Conservation (phyloP, 2,888 invertebrate species). For the Lucinisca nassula region DNA sequence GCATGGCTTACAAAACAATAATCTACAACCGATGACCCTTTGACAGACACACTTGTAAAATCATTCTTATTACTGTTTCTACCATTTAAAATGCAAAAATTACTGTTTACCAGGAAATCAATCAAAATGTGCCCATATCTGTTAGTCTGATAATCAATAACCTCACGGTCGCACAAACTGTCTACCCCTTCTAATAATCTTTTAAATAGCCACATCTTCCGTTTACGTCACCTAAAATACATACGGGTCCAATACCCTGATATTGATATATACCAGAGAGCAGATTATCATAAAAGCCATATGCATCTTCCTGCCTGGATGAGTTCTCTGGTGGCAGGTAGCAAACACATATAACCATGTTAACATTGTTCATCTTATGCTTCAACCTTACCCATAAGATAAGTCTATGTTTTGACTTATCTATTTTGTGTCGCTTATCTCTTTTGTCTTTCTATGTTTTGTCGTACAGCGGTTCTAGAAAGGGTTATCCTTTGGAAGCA, state of each 20-base stretch:
- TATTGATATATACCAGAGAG: background rate
- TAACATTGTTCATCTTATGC: background rate
- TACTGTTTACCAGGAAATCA: background rate
- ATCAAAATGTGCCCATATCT: background rate
- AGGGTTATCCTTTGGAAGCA: too few relatives aligned
- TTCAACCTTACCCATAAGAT: slow-evolving; percentile 21
- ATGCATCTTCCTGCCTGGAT: background rate
- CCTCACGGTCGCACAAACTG: background rate
- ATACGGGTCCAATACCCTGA: background rate
- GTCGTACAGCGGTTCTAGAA: too few relatives aligned
- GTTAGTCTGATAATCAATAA: background rate
- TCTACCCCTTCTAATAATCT: slow-evolving; percentile 6
- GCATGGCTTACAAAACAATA: background rate
- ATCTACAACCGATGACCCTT: background rate
- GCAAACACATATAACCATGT: background rate
- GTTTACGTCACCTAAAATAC: slow-evolving; percentile 18
- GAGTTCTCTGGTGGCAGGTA: slow-evolving; percentile 12
- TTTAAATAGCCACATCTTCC: background rate
- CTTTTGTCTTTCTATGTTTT: too few relatives aligned
- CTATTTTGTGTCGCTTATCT: background rate
- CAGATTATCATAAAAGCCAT: background rate
- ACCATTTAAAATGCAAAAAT: slow-evolving; percentile 17
- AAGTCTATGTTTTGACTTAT: background rate
- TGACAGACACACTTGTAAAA: background rate
- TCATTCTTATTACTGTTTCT: background rate